Evolutionary conservation across 2,888 invertebrate genomes (phyloP), one percentile per base, ranked within the genome.

Genomic region (Cactoblastis cactorum): DNA sequence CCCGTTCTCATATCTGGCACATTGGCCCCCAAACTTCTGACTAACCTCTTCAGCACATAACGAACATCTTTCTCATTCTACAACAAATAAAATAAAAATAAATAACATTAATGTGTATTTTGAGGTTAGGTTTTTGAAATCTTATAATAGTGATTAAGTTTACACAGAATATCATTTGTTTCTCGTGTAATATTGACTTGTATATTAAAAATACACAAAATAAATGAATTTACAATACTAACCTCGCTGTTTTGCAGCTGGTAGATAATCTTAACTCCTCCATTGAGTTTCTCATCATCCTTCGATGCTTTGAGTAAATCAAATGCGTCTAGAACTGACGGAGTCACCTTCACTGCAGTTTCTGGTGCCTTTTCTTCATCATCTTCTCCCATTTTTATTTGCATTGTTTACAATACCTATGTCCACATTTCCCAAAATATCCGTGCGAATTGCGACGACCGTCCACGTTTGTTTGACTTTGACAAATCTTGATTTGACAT

Each of bases 1-100:
- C 95, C 95, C 52, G 92, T 91, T 60, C 94, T 91, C 24, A 93
- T 90, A 17, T 88, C 85, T 17, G 90, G 88, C 34, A 92, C 89
- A 15, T 93, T 92, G 1, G 95, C 93, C 28, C 95, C 95, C 54
- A 95, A 81, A 55, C 95, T 95, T 59, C 94, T 89, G 2, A 96
- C 87, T 45, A 95, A 77, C 61, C 95, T 90, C 56, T 91, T 92
- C 32, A 96, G 69, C 0, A 92, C 91, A 80, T 95, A 95, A 43
- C 91, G 82, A 9, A 93, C 59, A 71, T 95, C 94, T 70, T 91
- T 90, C 63, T 84, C 85, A 65, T 87, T 91, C 94, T 93, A 67
- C 9, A 43, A 43, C 24, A 55, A 34, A 62, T 56, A 54, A 52
- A 60, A 54, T 0, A 58, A 12, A 43, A n/a, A 50, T 39, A 52